A percentile compares a stretch with the other conserved stretches of the same genome.
Conservation (phyloP, 2,888 invertebrate species). For the Ceramica pisi region DNA sequence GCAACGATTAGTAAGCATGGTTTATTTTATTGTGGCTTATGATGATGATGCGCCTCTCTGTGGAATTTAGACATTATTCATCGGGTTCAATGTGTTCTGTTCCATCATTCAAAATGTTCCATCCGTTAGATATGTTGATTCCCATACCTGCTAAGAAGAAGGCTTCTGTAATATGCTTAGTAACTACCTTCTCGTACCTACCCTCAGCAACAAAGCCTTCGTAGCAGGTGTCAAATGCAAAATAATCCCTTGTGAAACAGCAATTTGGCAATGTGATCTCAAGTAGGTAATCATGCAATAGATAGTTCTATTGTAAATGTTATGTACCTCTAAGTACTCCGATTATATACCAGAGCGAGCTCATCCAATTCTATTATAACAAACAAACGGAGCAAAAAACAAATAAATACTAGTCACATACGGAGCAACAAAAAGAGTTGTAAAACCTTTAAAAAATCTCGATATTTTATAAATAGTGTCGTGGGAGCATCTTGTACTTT, state of each 20-base stretch:
- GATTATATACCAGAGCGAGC: conserved; percentile 42
- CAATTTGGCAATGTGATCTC: conserved; percentile 37
- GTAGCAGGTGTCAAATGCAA: conserved; percentile 39
- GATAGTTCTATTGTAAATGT: conserved; percentile 47
- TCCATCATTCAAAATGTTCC: conserved; percentile 6
- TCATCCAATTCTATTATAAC: conserved; percentile 57
- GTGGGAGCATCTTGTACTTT: conserved; percentile 86
- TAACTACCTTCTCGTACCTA: not conserved
- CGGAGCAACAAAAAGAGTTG: conserved; percentile 76
- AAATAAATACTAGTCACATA: conserved; percentile 72
- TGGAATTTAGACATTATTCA: conserved; percentile 74
- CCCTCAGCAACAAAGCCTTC: conserved; percentile 1
- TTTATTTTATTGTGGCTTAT: conserved; percentile 84
- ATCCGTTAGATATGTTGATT: not conserved
- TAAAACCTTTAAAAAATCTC: conserved; percentile 79
- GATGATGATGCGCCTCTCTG: conserved; percentile 79
- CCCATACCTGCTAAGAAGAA: not conserved
- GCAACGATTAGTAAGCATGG: conserved; percentile 86
- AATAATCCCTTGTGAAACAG: conserved; percentile 31
- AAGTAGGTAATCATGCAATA: conserved; percentile 36
- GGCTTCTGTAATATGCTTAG: not conserved
- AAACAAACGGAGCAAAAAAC: conserved; percentile 61
- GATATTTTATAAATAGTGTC: conserved; percentile 86
- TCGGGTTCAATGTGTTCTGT: conserved; percentile 52
- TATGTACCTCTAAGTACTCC: conserved; percentile 21